Conservation (phyloP, 2,888 invertebrate genomes). For the Tetragnatha montana region DNA sequence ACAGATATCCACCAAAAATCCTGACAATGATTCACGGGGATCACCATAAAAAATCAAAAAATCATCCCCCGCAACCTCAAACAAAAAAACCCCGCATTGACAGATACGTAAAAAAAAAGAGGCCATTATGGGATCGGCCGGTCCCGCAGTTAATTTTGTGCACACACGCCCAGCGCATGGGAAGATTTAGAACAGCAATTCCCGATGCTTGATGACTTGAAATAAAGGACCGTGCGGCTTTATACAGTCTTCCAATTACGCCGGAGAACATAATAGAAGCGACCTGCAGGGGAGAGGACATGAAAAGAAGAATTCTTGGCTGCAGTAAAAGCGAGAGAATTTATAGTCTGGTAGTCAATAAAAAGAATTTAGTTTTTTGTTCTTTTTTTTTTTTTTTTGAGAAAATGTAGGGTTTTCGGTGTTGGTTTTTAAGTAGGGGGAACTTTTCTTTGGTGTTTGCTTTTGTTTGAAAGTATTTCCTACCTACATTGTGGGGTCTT, state of each 20-base stretch:
- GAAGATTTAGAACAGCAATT: slow-evolving; percentile 59
- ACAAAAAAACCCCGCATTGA: too few relatives aligned
- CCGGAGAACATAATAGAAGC: slow-evolving; percentile 17
- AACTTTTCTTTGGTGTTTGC: background rate
- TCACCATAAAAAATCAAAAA: too few relatives aligned
- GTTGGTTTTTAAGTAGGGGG: background rate
- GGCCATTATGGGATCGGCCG: slow-evolving; percentile 35
- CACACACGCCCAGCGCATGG: slow-evolving; percentile 42
- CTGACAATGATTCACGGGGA: too few relatives aligned
- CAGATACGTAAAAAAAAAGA: background rate
- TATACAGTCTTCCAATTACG: slow-evolving; percentile 52
- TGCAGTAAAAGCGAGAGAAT: slow-evolving; percentile 41
- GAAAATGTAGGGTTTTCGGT: slow-evolving; percentile 19
- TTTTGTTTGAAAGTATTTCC: background rate
- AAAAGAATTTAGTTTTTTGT: background rate
- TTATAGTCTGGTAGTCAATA: slow-evolving; percentile 42
- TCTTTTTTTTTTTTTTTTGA: background rate
- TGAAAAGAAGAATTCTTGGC: slow-evolving; percentile 25
- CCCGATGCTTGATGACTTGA: slow-evolving; percentile 63
- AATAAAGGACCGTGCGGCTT: slow-evolving; percentile 45
- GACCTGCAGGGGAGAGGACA: slow-evolving; percentile 16
- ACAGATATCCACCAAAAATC: too few relatives aligned
- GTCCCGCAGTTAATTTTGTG: slow-evolving; percentile 46
- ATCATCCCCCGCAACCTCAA: too few relatives aligned
- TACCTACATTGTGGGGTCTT: background rate